Evolutionary conservation across 92 coral and sea anemone genomes (phyloP).

Genomic region (Zoanthus sansibaricus): DNA sequence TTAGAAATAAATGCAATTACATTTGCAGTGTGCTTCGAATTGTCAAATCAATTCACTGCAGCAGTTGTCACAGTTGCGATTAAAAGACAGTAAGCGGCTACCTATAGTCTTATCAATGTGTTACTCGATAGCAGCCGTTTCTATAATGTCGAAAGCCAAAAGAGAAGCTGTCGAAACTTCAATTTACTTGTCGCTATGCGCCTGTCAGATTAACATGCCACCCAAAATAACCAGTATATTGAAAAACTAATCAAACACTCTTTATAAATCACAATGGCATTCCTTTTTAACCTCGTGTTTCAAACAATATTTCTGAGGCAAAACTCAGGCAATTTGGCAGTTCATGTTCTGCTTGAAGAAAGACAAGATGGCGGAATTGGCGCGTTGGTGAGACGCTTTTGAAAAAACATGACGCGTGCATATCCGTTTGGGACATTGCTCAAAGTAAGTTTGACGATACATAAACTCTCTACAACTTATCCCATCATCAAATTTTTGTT

Average conservation of each 20-base stretch:
- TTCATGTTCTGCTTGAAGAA: neutral
- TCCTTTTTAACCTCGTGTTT: constrained; percentile 12
- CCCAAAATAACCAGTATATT: constrained; percentile 28
- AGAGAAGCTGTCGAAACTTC: constrained; percentile 39
- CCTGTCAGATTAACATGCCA: constrained; percentile 47
- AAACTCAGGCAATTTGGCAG: neutral
- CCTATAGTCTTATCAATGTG: constrained; percentile 34
- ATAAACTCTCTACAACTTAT: neutral
- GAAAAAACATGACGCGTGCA: constrained; percentile 23
- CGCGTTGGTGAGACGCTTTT: neutral
- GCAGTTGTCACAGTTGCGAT: constrained; percentile 25
- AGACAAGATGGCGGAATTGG: constrained; percentile 43
- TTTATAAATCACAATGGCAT: constrained; percentile 69
- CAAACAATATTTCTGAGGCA: neutral
- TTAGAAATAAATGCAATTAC: constrained; percentile 39
- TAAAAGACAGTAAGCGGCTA: neutral
- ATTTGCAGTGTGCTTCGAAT: constrained; percentile 20
- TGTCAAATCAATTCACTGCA: neutral
- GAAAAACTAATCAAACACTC: constrained; percentile 88
- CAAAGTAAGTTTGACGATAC: constrained; percentile 9
- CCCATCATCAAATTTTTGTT: neutral
- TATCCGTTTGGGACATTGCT: constrained; percentile 1
- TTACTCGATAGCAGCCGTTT: constrained; percentile 25
- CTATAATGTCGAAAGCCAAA: constrained; percentile 1
- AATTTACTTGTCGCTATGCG: constrained; percentile 20